Conservation (phyloP, 2,888 invertebrate genomes). For the Cheiracanthium punctorium region DNA sequence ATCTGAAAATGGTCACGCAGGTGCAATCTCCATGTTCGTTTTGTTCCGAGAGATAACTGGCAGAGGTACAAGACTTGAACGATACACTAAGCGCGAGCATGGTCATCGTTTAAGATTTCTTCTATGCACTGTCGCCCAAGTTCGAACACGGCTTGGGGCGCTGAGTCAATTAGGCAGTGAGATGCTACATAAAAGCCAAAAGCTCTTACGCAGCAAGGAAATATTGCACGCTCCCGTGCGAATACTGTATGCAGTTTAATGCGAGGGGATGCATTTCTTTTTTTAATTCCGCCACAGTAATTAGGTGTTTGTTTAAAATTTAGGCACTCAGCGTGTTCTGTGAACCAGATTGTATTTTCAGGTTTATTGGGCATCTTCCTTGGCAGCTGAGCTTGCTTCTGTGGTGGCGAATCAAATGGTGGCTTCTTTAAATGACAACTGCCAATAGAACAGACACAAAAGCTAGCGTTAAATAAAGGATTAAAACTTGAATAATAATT, state of each 20-base stretch:
- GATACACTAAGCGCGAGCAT: background rate
- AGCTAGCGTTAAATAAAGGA: too few relatives aligned
- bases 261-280: background rate
- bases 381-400: too few relatives aligned
- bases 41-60: too few relatives aligned
- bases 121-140: background rate
- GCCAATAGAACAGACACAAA: too few relatives aligned
- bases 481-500: too few relatives aligned
- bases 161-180: background rate
- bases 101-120: background rate
- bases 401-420: too few relatives aligned
- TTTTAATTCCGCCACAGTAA: too few relatives aligned
- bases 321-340: too few relatives aligned
- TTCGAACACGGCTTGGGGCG: background rate
- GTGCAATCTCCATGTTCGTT: background rate
- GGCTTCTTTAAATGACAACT: too few relatives aligned
- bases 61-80: background rate
- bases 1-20: slow-evolving; percentile 13
- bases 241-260: background rate
- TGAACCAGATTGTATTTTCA: too few relatives aligned
- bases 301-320: too few relatives aligned
- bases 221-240: background rate
- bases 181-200: background rate
- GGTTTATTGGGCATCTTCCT: too few relatives aligned
- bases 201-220: background rate